Evolutionary conservation across 2,797 vertebrate genomes (phyloP).

Genomic region (Geotrypetes seraphini): DNA sequence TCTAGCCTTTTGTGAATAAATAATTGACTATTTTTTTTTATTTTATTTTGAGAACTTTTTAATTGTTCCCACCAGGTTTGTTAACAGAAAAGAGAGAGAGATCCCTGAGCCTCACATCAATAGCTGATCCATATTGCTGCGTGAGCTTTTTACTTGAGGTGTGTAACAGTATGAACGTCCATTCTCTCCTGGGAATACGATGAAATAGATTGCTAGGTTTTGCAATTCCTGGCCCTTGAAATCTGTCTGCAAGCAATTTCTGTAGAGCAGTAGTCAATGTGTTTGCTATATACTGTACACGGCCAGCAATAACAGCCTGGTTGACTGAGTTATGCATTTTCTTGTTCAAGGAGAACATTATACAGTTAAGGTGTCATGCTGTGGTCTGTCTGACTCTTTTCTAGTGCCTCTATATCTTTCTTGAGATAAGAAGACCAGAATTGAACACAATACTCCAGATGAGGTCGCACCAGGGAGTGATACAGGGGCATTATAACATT

Average conservation of each 20-base stretch:
- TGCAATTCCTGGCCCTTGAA: conserved; percentile 6
- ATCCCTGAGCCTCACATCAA: neutral
- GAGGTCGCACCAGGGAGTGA: too few species aligned
- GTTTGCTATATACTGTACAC: conserved; percentile 13
- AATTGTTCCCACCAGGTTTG: conserved; percentile 5
- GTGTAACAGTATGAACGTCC: neutral
- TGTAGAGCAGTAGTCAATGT: too few species aligned
- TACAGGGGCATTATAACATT: too few species aligned
- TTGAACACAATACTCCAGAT: too few species aligned
- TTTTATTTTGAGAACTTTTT: conserved; percentile 5
- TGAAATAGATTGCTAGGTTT: conserved; percentile 9
- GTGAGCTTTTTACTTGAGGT: neutral
- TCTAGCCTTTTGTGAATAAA: neutral
- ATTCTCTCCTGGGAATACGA: neutral
- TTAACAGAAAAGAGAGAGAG: neutral
- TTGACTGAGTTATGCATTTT: conserved; percentile 1
- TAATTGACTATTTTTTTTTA: conserved; percentile 1
- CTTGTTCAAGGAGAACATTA: neutral
- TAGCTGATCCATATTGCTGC: neutral
- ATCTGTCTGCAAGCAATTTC: conserved; percentile 21
- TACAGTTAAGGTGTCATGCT: conserved; percentile 1
- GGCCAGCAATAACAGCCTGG: conserved; percentile 8
- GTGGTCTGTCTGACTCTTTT: conserved; percentile 2
- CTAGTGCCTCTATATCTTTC: too few species aligned
- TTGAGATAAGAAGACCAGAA: too few species aligned